phyloP scores from a whole-genome alignment of 2,888 invertebrate genomes.

The Caenorhabditis angaria region DNA sequence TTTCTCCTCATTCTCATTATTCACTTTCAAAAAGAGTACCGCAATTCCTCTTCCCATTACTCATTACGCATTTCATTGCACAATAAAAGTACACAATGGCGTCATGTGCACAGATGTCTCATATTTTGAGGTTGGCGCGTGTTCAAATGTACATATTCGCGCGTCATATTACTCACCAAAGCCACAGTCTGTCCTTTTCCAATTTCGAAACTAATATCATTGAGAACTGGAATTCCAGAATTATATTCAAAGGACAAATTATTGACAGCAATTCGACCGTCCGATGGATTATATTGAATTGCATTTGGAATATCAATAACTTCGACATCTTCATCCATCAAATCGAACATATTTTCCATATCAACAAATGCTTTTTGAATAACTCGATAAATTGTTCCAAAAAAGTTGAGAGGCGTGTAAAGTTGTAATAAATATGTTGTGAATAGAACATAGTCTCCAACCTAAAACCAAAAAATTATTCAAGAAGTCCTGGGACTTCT shows the following conservation, averaged over 20 bases:
- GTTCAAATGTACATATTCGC: constrained; percentile 31
- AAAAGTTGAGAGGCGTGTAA: constrained; percentile 90
- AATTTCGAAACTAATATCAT: constrained; percentile 75
- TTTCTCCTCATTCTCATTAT: no score
- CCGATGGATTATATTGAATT: constrained; percentile 79
- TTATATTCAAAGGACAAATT: constrained; percentile 89
- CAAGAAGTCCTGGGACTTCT: neutral
- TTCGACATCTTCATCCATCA: constrained; percentile 87
- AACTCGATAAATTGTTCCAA: constrained; percentile 93
- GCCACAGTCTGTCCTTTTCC: constrained; percentile 85
- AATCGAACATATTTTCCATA: constrained; percentile 99
- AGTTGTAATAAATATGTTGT: constrained; percentile 90
- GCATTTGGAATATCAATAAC: constrained; percentile 83
- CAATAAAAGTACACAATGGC: neutral
- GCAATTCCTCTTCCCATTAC: neutral
- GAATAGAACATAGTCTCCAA: constrained; percentile 95
- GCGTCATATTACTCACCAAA: constrained; percentile 62
- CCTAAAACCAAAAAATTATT: constrained; percentile 69
- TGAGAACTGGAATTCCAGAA: constrained; percentile 77
- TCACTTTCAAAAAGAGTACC: neutral
- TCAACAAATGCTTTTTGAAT: constrained; percentile 97
- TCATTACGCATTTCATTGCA: neutral
- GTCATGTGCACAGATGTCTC: neutral
- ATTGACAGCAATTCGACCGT: constrained; percentile 82
- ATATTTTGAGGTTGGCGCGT: neutral